Base-by-base conservation (phyloP, 2,888 invertebrate species). In the Drosophila mettleri region DNA sequence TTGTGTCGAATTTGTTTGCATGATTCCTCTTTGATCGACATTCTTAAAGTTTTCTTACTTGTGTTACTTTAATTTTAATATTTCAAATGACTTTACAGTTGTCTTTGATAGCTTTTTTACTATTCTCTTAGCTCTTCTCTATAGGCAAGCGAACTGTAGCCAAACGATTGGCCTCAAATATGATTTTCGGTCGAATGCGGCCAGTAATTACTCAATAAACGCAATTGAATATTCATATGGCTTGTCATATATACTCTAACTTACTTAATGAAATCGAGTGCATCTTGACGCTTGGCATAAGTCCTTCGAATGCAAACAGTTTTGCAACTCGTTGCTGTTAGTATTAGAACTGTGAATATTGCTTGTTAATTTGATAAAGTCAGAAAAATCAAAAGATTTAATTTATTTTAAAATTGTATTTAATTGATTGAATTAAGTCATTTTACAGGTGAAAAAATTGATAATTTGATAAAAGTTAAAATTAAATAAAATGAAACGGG, bases 271-370 rank as follows among this genome's bases (percentile, higher is more conserved):
- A 41, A 22, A 41, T 41, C 41, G 41, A 41, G 14, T 41, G 41
- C 8, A 41, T 45, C 27, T 27, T 57, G 64, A 85, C 70, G 33
- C 33, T 33, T 33, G 14, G 33, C 33, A 33, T 6, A 33, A 33
- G 14, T 85, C 85, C 75, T 82, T 78, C 62, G 69, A 82, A 88
- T 71, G 65, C 52, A 51, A 51, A 69, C 69, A 86, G 36, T 76
- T 82, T 66, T 46, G 34, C 55, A 48, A 64, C 16, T 36, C 33
- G 45, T 12, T 7, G 27, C 22, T 36, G n/a, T n/a, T n/a, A n/a
- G n/a, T n/a, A n/a, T n/a, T n/a, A n/a, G n/a, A n/a, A n/a, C n/a
- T n/a, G n/a, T n/a, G n/a, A n/a, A n/a, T n/a, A n/a, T 12, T 7
- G 27, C 22, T 36, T 57, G 20, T 45, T 18, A 8, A 5, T 27